phyloP scores from a whole-genome alignment of 1,140 invertebrate species.

The Cepaea nemoralis region DNA sequence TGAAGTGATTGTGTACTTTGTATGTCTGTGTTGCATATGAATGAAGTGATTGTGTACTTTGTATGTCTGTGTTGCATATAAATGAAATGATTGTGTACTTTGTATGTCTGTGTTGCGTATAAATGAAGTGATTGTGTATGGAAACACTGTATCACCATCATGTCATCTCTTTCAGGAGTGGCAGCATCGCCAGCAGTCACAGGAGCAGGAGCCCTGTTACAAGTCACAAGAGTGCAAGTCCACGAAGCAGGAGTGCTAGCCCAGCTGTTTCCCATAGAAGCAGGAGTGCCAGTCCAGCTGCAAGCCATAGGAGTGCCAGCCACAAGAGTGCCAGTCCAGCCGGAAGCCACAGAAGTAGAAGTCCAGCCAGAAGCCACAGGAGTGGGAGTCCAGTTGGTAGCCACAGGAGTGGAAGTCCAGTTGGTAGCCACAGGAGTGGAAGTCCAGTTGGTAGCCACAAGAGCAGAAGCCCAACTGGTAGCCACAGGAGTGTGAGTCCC shows the following conservation, averaged over 20 bases:
- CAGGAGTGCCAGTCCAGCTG: conserved; percentile 42
- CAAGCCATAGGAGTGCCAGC: conserved; percentile 25
- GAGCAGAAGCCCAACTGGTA: conserved; percentile 9
- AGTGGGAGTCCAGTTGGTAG: conserved; percentile 32
- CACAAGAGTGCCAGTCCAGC: conserved; percentile 25
- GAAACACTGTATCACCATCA: no score
- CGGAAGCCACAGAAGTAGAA: conserved; percentile 29
- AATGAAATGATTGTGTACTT: no score
- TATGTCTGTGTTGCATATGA: no score
- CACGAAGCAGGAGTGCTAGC: conserved; percentile 17
- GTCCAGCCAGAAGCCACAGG: conserved; percentile 33
- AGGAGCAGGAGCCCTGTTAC: conserved; percentile 15
- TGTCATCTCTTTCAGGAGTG: conserved; percentile 2
- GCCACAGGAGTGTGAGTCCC: conserved; percentile 43
- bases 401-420: conserved; percentile 3
- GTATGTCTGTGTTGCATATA: no score
- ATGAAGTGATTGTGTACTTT: no score
- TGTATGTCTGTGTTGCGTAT: no score
- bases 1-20: no score
- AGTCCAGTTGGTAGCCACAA: conserved; percentile 22
- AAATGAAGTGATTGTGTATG: no score
- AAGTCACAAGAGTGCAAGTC: conserved; percentile 30
- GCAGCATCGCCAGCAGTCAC: conserved; percentile 26
- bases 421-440: conserved; percentile 16
- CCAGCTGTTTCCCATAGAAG: conserved; percentile 31